A percentile compares a stretch with the other conserved stretches of the same genome.
Evolutionary conservation across 1,140 invertebrate genomes (phyloP).

Genomic region (Ridgeia piscesae): DNA sequence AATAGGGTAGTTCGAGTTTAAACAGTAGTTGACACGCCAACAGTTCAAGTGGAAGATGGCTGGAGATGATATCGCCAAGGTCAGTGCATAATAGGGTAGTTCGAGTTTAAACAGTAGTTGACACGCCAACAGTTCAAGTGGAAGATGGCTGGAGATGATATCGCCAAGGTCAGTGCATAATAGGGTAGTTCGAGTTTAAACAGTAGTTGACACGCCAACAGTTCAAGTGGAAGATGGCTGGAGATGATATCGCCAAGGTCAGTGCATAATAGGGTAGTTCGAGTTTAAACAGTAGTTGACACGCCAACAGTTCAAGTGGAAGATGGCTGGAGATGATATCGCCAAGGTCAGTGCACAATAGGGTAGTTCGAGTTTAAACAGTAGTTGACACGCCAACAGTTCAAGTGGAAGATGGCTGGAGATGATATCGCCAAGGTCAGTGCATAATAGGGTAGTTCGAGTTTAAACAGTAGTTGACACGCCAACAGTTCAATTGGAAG

Average conservation of each 20-base stretch:
- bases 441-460: neutral
- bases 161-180: constrained; percentile 18
- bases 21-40: constrained; percentile 26
- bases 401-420: constrained; percentile 29
- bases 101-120: constrained; percentile 14
- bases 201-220: constrained; percentile 28
- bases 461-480: constrained; percentile 22
- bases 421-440: constrained; percentile 28
- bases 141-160: constrained; percentile 29
- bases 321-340: constrained; percentile 27
- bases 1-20: neutral
- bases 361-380: neutral
- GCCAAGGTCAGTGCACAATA: constrained; percentile 16
- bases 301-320: constrained; percentile 28
- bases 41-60: constrained; percentile 29
- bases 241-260: constrained; percentile 29
- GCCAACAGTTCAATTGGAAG: constrained; percentile 28
- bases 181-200: neutral
- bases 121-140: constrained; percentile 28
- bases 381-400: constrained; percentile 27
- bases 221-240: constrained; percentile 28
- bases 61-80: constrained; percentile 28
- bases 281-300: constrained; percentile 20
- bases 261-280: neutral
- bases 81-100: neutral